Conservation (phyloP, 2,797 vertebrate genomes). For the Crenuchus spilurus region DNA sequence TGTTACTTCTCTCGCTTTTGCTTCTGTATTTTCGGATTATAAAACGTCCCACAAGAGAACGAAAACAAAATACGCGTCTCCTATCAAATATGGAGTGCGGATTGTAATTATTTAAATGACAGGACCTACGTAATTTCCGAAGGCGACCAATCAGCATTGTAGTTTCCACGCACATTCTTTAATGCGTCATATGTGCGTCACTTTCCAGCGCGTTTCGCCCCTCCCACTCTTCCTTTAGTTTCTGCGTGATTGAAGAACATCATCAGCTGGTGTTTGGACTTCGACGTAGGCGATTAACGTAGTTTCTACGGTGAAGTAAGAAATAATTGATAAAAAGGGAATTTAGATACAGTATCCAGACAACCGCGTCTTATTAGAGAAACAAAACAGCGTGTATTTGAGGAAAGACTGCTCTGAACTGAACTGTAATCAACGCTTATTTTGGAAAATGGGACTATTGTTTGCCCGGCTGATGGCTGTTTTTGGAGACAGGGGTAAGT, state of each 20-base stretch:
- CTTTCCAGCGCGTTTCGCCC: background rate
- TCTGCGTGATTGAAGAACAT: background rate
- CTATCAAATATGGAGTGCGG: background rate
- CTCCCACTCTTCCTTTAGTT: background rate
- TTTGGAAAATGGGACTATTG: conserved; percentile 73
- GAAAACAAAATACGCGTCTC: background rate
- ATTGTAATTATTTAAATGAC: background rate
- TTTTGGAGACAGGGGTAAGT: conserved; percentile 79
- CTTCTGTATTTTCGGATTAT: conserved; percentile 5
- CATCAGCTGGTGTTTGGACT: background rate
- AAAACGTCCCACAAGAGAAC: conserved; percentile 9
- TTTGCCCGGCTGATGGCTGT: conserved; percentile 80
- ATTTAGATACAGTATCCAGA: background rate
- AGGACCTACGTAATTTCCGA: background rate
- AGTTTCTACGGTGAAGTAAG: no score
- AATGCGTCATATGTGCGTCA: conserved; percentile 50
- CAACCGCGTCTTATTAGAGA: no score
- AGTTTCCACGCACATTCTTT: background rate
- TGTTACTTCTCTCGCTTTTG: background rate
- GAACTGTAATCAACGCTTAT: background rate
- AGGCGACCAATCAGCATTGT: conserved; percentile 37
- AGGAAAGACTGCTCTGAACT: background rate
- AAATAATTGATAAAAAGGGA: no score
- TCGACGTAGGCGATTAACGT: background rate
- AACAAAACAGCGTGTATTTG: background rate